These are phyloP conservation scores for Tenualosa ilisha DNA, from an alignment of 2,797 vertebrate species.

Conservation along the genomic window DNA sequence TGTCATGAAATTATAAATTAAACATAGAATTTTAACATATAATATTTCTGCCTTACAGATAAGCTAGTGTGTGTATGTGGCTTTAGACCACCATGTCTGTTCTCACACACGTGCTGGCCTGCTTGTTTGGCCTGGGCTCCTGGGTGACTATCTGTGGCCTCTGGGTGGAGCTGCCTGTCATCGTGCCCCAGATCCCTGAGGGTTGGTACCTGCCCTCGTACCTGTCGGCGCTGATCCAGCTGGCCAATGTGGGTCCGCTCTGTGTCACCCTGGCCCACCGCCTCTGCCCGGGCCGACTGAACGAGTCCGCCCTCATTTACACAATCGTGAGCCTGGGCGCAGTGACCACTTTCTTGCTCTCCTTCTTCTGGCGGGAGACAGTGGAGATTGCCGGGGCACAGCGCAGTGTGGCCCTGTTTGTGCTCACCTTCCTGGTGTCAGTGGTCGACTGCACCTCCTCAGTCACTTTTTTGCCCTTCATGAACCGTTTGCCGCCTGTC, in stretches of 20 bases:
- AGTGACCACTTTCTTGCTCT: conserved; percentile 64
- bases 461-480: conserved; percentile 75
- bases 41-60: background rate
- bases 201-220: conserved; percentile 75
- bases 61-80: background rate
- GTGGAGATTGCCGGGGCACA: conserved; percentile 55
- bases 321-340: conserved; percentile 65
- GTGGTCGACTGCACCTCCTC: conserved; percentile 76
- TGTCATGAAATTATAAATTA: background rate
- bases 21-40: background rate
- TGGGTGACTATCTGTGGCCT: conserved; percentile 76
- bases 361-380: conserved; percentile 69
- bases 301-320: conserved; percentile 62
- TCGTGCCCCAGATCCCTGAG: conserved; percentile 67
- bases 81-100: conserved; percentile 52
- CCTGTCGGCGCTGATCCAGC: conserved; percentile 72
- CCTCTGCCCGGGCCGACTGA: conserved; percentile 57
- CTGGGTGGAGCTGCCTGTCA: conserved; percentile 73
- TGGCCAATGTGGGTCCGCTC: conserved; percentile 72
- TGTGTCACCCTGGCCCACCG: conserved; percentile 65
- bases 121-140: conserved; percentile 71
- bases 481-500: conserved; percentile 62
- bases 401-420: conserved; percentile 65
- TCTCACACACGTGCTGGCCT: conserved; percentile 62
- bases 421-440: conserved; percentile 69